Base-by-base conservation (phyloP, 2,888 invertebrate species). In the Quadriops clusia region DNA sequence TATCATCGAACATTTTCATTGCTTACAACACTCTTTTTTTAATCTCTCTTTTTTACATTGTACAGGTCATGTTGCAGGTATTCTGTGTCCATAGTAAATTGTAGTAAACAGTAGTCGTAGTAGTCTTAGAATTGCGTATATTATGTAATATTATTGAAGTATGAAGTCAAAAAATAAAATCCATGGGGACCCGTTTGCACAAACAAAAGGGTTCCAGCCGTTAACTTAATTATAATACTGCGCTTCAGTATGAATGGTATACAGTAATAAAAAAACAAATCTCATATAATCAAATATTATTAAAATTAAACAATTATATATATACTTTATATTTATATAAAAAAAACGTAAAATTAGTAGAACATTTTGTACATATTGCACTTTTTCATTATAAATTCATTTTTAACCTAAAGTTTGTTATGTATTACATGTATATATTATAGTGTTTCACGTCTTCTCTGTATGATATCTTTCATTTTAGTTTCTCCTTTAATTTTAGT, bases 281-380 rank as follows among this genome's bases (percentile, higher is more conserved):
- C 47, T 55, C 50, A 47, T 54, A 47, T 54, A 49, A 49, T 56
- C 58, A 59, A 58, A 56, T 55, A 57, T 51, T 50, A 50, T 49
- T 58, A 59, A 53, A 31, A 37, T 51, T 52, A 53, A 50, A 51
- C 51, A 53, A 51, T 53, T 47, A 44, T 52, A 43, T 46, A 45
- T 43, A 46, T 41, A 37, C 37, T 42, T 30, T 38, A 33, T 32
- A n/a, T n/a, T n/a, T 40, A 39, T 42, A 54, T 52, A 51, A 50
- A 55, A 53, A 58, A 56, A 59, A 58, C 51, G 50, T 51, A 56
- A 58, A 59, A 50, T 60, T 60, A 61, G 57, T 70, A 71, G 71
- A 72, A 73, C n/a, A n/a, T n/a, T 74, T 74, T 74, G 73, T 74
- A 74, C 73, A 74, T 74, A 74, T 74, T 74, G 74, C 74, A 74